A percentile compares a stretch with the other conserved stretches of the same genome.
phyloP scores from a whole-genome alignment of 2,888 invertebrate species.

The Dorcus parallelipipedus region DNA sequence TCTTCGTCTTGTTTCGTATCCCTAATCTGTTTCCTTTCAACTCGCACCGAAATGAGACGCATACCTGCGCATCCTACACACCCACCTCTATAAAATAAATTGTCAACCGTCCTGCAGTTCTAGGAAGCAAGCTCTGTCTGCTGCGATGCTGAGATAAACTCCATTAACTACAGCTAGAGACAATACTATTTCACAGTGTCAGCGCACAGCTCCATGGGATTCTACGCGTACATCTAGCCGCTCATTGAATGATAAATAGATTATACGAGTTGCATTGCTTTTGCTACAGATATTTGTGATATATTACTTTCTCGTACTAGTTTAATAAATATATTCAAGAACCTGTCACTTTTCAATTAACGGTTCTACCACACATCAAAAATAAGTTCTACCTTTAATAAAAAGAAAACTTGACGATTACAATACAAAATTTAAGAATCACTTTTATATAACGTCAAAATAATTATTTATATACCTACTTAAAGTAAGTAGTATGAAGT shows the following conservation, averaged over 20 bases:
- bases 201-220: constrained; percentile 16
- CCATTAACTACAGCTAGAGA: constrained; percentile 51
- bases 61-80: constrained; percentile 39
- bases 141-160: constrained; percentile 49
- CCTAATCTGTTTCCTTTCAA: constrained; percentile 26
- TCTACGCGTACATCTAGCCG: constrained; percentile 1
- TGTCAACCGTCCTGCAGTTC: constrained; percentile 50
- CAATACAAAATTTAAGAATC: no score
- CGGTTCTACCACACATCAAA: no score
- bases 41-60: constrained; percentile 26
- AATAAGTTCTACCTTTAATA: no score
- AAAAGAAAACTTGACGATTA: no score
- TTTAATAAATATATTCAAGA: no score
- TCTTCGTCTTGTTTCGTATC: constrained; percentile 15
- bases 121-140: constrained; percentile 46
- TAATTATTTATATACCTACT: no score
- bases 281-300: not conserved
- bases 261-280: not conserved
- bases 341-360: no score
- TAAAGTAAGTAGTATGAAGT: no score
- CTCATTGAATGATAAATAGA: constrained; percentile 2
- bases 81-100: constrained; percentile 49
- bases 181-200: constrained; percentile 51
- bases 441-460: no score
- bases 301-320: not conserved